These are phyloP conservation scores for Chaetodon auriga DNA, from an alignment of 2,113 vertebrate genomes.

Conservation along the genomic window DNA sequence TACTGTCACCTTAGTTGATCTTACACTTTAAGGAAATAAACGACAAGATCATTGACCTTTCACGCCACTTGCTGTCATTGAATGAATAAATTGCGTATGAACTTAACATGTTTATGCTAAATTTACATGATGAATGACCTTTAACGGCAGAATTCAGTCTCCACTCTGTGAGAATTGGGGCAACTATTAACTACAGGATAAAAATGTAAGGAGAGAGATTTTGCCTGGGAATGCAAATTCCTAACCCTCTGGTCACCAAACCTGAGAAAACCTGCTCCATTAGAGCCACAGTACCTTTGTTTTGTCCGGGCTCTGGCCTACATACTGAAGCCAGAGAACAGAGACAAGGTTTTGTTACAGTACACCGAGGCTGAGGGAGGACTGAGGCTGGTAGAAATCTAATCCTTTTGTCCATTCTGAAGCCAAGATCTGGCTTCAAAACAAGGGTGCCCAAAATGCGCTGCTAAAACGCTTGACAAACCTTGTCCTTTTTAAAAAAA, in stretches of 20 bases:
- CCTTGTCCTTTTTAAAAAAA: neutral
- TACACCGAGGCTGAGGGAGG: constrained; percentile 61
- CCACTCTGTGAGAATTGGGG: neutral
- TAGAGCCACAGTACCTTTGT: constrained; percentile 4
- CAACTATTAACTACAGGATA: neutral
- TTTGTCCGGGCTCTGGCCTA: constrained; percentile 53
- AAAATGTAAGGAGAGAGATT: neutral
- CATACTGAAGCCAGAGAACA: constrained; percentile 50
- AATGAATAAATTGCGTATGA: neutral
- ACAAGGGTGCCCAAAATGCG: neutral
- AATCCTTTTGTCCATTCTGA: constrained; percentile 51
- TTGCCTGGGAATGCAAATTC: neutral
- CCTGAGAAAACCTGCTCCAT: constrained; percentile 23
- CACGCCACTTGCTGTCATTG: neutral
- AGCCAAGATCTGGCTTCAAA: constrained; percentile 28
- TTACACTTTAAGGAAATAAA: neutral
- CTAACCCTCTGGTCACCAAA: neutral
- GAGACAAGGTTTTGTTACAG: constrained; percentile 65
- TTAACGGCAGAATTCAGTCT: neutral
- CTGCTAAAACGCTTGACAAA: neutral
- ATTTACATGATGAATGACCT: neutral
- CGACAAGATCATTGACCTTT: neutral
- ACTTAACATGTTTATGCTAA: too few relatives aligned
- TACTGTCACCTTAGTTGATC: neutral
- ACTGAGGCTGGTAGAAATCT: constrained; percentile 48